phyloP scores from a whole-genome alignment of 2,888 invertebrate genomes.

The Epinotia nisella region DNA sequence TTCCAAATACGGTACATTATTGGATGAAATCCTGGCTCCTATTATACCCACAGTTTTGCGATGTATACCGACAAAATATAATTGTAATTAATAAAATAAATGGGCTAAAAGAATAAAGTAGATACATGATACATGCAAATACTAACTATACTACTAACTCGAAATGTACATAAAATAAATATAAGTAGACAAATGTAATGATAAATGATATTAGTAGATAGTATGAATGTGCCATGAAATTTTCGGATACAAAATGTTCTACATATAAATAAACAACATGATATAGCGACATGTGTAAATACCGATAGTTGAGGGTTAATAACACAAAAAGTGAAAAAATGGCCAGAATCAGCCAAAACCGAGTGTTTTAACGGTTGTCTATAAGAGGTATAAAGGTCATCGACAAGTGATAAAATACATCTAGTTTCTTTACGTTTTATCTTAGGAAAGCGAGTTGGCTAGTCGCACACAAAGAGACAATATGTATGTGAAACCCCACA shows the following conservation, averaged over 20 bases:
- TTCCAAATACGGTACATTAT: neutral
- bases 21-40: neutral
- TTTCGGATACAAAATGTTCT: neutral
- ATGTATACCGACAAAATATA: neutral
- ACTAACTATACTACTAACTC: neutral
- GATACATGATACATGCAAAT: constrained; percentile 11
- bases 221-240: neutral
- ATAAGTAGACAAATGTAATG: neutral
- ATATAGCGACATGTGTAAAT: neutral
- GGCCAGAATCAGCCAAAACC: neutral
- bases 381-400: too few species aligned
- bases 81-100: neutral
- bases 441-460: neutral
- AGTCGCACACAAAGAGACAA: neutral
- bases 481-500: neutral
- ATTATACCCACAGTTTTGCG: neutral
- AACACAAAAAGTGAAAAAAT: neutral
- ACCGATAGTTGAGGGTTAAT: neutral
- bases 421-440: neutral
- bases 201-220: neutral
- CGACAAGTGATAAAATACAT: too few species aligned
- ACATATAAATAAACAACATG: constrained; percentile 48
- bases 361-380: neutral
- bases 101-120: neutral
- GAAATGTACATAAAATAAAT: neutral